These are phyloP conservation scores for Tachina lurida DNA, from an alignment of 2,888 invertebrate genomes.

Conservation along the genomic window DNA sequence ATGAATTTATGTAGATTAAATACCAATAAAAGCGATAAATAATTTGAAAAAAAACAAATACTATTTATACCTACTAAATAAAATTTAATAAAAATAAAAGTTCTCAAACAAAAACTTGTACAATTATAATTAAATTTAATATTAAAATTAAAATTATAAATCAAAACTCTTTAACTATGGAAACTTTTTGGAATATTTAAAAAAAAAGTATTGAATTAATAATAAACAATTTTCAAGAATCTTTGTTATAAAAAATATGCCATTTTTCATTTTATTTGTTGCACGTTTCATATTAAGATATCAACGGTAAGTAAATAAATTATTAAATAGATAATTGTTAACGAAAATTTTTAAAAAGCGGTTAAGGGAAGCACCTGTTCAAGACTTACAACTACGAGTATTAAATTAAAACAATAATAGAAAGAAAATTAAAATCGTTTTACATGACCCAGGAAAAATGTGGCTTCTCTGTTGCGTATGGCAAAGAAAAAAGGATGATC, in stretches of 20 bases:
- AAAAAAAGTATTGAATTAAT: constrained; percentile 34
- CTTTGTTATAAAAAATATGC: constrained; percentile 69
- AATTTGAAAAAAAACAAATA: constrained; percentile 30
- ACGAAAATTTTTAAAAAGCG: neutral
- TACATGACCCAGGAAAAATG: constrained; percentile 79
- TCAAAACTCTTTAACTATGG: constrained; percentile 54
- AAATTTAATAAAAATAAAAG: constrained; percentile 62
- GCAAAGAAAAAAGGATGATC: constrained; percentile 81
- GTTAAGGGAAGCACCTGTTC: constrained; percentile 37
- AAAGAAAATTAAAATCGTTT: constrained; percentile 76
- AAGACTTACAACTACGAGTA: constrained; percentile 15
- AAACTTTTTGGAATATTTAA: constrained; percentile 68
- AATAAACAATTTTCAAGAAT: constrained; percentile 63
- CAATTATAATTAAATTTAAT: constrained; percentile 35
- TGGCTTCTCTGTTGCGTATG: constrained; percentile 77
- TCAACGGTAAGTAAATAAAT: constrained; percentile 41
- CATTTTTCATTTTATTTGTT: constrained; percentile 45
- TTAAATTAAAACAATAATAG: neutral
- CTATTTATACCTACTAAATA: constrained; percentile 72
- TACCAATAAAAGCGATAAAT: constrained; percentile 35
- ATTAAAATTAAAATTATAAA: constrained; percentile 32
- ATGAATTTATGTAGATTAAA: constrained; percentile 59
- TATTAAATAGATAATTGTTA: constrained; percentile 2
- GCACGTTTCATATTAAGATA: constrained; percentile 8
- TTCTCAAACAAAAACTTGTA: constrained; percentile 55